Evolutionary conservation across 2,113 vertebrate species (phyloP), one percentile per base, ranked within the genome.

Genomic region (Coptodon bakossiorum): DNA sequence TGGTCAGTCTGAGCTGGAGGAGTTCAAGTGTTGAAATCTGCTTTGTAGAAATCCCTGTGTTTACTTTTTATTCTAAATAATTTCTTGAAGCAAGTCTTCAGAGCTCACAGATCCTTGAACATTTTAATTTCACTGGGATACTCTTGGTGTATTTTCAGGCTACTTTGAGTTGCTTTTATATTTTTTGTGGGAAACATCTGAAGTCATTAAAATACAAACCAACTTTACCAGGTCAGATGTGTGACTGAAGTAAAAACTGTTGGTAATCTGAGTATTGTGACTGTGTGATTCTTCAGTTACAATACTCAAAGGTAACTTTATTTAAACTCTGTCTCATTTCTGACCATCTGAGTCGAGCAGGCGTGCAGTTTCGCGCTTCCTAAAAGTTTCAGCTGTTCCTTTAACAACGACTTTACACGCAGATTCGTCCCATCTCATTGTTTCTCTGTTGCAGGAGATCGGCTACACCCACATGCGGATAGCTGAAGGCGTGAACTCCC

Each of bases 391-490:
- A 43, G n/a, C 66, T 4, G 13, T 73, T 43, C 0, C 66, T 43
- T 43, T 71, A 71, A 71, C 36, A 0, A 71, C 2, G n/a, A 71
- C 38, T 43, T 6, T 14, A 40, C 38, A 2, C 0, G 3, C 8
- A 9, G 0, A 9, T 43, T 73, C 13, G 5, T 9, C 1, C 19
- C 31, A 3, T 34, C n/a, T 78, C 1, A 0, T n/a, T 83, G 61
- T 16, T 81, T 79, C 9, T 52, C 3, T 68, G 38, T 54, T 90
- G 3, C 96, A 99, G 99, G 99, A 99, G 88, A 99, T 99, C 0
- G 99, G 99, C 4, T 99, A 97, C 93, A 99, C 98, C 1, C 98
- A 99, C 40, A 98, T 99, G 98, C 97, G 97, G 82, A 95, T 99
- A 80, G 94, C 95, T 1, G 99, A 99, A 93, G 99, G 99, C 0